These are phyloP conservation scores for Sminthopsis crassicaudata DNA, from an alignment of 2,113 vertebrate species.

Conservation along the genomic window DNA sequence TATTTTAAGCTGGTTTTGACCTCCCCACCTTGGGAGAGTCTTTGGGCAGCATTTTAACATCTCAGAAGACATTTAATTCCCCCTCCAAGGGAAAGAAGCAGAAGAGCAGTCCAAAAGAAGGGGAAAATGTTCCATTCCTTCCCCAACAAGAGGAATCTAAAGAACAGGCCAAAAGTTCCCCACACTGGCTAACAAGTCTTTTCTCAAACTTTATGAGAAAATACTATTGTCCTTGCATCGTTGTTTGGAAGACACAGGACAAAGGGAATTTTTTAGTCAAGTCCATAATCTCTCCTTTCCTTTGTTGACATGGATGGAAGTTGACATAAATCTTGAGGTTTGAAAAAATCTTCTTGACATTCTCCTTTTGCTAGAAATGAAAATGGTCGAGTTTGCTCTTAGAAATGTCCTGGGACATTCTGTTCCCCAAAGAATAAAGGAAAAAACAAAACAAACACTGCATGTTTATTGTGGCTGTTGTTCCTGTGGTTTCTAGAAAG, in stretches of 20 bases:
- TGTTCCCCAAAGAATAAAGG: constrained; percentile 24
- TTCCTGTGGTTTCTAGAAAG: neutral
- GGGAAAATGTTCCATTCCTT: neutral
- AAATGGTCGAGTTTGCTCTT: neutral
- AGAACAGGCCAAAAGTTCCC: neutral
- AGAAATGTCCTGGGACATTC: constrained; percentile 10
- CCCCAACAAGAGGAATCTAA: neutral
- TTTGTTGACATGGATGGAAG: neutral
- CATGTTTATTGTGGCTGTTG: neutral
- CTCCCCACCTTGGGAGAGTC: neutral
- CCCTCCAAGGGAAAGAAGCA: neutral
- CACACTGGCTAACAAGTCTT: neutral
- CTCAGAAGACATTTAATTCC: neutral
- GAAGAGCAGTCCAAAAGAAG: neutral
- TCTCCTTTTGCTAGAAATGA: neutral
- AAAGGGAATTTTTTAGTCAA: neutral
- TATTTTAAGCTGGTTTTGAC: neutral
- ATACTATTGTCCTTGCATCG: neutral
- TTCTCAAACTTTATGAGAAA: neutral
- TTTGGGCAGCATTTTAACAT: neutral
- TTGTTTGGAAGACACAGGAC: neutral
- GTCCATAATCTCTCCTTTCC: neutral
- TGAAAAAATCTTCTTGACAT: neutral
- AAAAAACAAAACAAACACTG: neutral
- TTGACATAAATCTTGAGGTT: neutral